phyloP scores from a whole-genome alignment of 2,888 invertebrate species.

The Caenorhabditis doughertyi region DNA sequence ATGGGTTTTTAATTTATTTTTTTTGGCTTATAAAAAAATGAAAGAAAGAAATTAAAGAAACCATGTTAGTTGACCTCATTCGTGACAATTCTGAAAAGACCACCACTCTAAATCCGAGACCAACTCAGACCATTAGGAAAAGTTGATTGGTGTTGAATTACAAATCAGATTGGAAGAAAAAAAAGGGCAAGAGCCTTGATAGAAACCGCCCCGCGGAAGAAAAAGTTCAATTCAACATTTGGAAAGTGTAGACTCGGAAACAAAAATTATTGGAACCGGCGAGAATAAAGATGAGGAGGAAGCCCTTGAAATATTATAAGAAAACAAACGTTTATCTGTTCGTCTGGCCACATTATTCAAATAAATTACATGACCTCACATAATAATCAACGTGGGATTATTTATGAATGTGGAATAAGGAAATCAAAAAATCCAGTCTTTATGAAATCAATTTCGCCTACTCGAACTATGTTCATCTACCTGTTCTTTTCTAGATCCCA shows the following conservation, averaged over 20 bases:
- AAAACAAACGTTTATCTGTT: slow-evolving; percentile 13
- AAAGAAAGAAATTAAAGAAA: background rate
- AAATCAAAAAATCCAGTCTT: no score
- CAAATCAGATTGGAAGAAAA: slow-evolving; percentile 36
- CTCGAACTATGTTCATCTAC: no score
- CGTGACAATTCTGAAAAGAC: background rate
- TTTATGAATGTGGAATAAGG: no score
- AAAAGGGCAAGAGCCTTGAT: background rate
- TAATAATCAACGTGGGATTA: no score
- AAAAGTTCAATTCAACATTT: background rate
- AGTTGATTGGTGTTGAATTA: slow-evolving; percentile 58
- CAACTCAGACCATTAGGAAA: background rate
- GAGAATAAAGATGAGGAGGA: background rate
- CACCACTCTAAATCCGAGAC: background rate
- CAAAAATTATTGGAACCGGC: slow-evolving; percentile 1
- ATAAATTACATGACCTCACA: background rate
- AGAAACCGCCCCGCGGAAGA: background rate
- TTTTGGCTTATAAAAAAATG: background rate
- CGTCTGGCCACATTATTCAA: background rate
- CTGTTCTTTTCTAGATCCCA: no score
- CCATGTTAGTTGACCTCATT: background rate
- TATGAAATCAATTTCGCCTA: no score
- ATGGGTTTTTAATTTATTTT: slow-evolving; percentile 15
- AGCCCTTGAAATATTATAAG: background rate
- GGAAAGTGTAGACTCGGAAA: background rate